Conservation (phyloP, 30 jellyfish, hydroid and myxozoan species). For the Calvadosia cruxmelitensis region DNA sequence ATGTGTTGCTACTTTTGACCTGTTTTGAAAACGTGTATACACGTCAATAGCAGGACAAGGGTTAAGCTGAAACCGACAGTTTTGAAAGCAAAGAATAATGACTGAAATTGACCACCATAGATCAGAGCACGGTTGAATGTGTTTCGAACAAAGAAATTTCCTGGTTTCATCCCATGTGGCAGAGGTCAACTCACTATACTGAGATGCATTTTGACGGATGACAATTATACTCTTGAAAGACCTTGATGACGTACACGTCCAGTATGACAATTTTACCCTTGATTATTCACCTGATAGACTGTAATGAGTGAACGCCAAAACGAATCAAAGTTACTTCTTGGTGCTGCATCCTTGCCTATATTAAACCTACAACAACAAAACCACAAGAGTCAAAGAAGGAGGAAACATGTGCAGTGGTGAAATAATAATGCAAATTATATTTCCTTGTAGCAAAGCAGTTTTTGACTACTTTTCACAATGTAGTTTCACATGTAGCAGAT, state of each 20-base stretch:
- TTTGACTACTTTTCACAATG: background rate
- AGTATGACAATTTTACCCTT: too few relatives aligned
- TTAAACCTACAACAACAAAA: slow-evolving; percentile 31
- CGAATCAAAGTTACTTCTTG: slow-evolving; percentile 85
- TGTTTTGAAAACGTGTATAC: too few relatives aligned
- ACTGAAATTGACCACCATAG: too few relatives aligned
- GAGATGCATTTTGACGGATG: background rate
- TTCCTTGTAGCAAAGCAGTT: background rate
- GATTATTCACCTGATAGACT: slow-evolving; percentile 71
- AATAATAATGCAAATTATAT: background rate
- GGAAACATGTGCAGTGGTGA: background rate
- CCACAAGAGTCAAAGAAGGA: background rate
- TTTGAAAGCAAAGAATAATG: too few relatives aligned
- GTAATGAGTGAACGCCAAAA: slow-evolving; percentile 92
- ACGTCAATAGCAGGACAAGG: too few relatives aligned
- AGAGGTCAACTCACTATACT: too few relatives aligned
- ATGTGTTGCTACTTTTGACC: too few relatives aligned
- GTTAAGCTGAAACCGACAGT: too few relatives aligned
- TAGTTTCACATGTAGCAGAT: background rate
- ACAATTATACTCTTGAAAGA: background rate
- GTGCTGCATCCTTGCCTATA: slow-evolving; percentile 64
- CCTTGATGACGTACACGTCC: background rate
- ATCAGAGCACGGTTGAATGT: too few relatives aligned
- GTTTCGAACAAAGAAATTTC: too few relatives aligned
- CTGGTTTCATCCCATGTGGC: too few relatives aligned